These are phyloP conservation scores for Saccostrea echinata DNA, from an alignment of 1,140 invertebrate genomes.

Conservation along the genomic window DNA sequence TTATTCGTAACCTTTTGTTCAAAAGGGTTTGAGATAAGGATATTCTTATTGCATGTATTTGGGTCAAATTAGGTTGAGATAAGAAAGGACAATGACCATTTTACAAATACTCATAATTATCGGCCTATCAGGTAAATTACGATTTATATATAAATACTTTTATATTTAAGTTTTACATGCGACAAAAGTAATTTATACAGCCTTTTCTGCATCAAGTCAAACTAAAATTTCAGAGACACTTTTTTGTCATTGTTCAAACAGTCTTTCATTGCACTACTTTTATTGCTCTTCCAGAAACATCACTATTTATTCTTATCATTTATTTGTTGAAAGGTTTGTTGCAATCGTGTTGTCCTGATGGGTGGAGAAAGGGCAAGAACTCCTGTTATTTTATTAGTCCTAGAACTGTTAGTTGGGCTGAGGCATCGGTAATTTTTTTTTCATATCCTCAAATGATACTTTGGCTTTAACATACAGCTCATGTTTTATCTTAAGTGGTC, in stretches of 20 bases:
- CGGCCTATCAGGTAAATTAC: background rate
- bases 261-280: background rate
- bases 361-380: slow-evolving; percentile 21
- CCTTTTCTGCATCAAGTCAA: no score
- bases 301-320: background rate
- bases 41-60: no score
- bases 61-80: background rate
- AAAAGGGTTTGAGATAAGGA: no score
- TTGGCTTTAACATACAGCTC: background rate
- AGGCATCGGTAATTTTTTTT: slow-evolving; percentile 8
- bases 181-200: no score
- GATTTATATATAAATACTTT: background rate
- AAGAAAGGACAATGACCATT: background rate
- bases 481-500: background rate
- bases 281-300: background rate
- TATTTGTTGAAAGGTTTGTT: background rate
- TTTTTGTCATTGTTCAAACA: no score
- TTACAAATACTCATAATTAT: background rate
- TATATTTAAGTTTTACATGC: no score
- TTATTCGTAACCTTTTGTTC: no score
- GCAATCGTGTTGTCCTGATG: slow-evolving; percentile 1
- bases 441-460: background rate
- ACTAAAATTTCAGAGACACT: no score
- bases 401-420: background rate
- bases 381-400: slow-evolving; percentile 5